Conservation (phyloP, 2,113 vertebrate species). For the Andinoacara biseriatus region DNA sequence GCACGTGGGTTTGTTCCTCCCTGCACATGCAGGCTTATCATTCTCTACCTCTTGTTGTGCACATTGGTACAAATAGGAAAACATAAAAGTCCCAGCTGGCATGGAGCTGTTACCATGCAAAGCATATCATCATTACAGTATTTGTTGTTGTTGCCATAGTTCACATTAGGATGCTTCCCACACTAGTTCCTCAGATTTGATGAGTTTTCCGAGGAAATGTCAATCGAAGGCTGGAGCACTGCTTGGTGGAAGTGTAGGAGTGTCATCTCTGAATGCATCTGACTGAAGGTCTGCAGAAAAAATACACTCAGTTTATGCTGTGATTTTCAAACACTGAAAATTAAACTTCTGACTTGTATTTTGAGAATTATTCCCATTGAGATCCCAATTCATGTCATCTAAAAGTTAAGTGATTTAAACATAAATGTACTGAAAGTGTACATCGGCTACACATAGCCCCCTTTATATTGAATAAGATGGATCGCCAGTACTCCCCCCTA, state of each 20-base stretch:
- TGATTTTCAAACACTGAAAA: neutral
- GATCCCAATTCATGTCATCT: neutral
- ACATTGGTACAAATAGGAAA: neutral
- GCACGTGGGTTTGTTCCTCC: neutral
- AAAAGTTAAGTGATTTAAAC: no score
- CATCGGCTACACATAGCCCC: no score
- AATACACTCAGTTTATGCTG: neutral
- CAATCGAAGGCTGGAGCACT: constrained; percentile 73
- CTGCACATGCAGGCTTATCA: neutral
- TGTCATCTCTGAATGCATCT: constrained; percentile 78
- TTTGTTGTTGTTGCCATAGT: constrained; percentile 1
- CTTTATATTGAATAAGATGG: no score
- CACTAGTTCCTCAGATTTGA: neutral
- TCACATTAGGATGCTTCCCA: constrained; percentile 1
- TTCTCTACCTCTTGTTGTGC: neutral
- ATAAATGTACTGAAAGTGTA: neutral
- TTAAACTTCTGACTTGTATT: neutral
- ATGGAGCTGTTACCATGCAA: neutral
- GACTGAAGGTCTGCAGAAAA: constrained; percentile 74
- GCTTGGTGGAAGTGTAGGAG: constrained; percentile 77
- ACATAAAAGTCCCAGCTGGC: neutral
- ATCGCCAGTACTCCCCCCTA: no score
- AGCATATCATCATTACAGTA: neutral
- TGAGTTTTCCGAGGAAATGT: constrained; percentile 6
- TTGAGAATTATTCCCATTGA: neutral